Evolutionary conservation across 2,113 vertebrate species (phyloP).

Genomic region (Phocoena sinus): DNA sequence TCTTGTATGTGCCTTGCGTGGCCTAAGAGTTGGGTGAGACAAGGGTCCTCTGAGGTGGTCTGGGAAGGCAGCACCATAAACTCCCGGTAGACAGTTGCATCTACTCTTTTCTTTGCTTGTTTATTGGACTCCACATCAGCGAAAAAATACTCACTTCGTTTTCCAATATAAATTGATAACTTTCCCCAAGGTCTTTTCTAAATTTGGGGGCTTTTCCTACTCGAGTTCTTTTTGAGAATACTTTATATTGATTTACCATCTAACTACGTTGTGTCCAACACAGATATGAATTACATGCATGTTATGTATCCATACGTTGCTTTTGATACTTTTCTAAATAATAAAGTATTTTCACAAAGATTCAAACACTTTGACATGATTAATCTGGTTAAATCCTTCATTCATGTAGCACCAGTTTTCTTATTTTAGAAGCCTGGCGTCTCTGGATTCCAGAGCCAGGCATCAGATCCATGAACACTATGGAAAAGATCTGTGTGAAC

Average conservation of each 20-base stretch:
- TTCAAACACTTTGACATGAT: not conserved
- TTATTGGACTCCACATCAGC: not conserved
- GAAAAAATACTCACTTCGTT: not conserved
- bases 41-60: not conserved
- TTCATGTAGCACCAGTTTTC: not conserved
- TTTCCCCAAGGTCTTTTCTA: not conserved
- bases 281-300: not conserved
- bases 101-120: not conserved
- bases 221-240: not conserved
- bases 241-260: not conserved
- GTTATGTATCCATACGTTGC: not conserved
- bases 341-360: not conserved
- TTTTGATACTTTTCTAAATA: not conserved
- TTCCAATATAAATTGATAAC: not conserved
- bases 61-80: not conserved
- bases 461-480: not conserved
- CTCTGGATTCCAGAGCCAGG: not conserved
- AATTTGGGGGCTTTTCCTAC: not conserved
- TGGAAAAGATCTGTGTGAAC: not conserved
- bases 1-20: not conserved
- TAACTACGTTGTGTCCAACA: not conserved
- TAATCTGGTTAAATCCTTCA: not conserved
- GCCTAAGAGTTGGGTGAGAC: not conserved
- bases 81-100: not conserved
- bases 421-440: not conserved